Base-by-base conservation (phyloP, 2,888 invertebrate species). In the Chrysolina americana region DNA sequence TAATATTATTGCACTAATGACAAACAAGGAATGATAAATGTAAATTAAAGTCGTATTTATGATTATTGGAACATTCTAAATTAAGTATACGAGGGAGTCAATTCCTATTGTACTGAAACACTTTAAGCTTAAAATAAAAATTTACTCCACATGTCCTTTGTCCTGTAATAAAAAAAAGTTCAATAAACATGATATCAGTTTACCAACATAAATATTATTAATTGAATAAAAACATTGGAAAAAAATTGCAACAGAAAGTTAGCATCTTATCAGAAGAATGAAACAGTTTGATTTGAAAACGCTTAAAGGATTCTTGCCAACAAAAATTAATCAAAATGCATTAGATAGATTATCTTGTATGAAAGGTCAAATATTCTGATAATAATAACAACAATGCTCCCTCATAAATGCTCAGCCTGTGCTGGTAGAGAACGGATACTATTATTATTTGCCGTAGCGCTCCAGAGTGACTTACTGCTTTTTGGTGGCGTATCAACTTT, bases 1-100 rank as follows among this genome's bases (percentile, higher is more conserved):
- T n/a, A n/a, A 71, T 75, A 75, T 79, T 81, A 81, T 81, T 81
- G 81, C 81, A 81, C 80, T 69, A 72, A 70, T 68, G 69, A 74
- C 70, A 75, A 73, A 74, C 69, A 75, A 76, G 81, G 81, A 81
- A 81, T 81, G 81, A 80, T 78, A 77, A 76, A 15, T 79, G 73
- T 76, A 74, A 73, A 75, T 71, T 23, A 70, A 47, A 68, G 10
- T 41, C 13, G 41, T 21, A 41, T 66, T 66, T 47, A n/a, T 56
- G 44, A 48, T 65, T 62, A 73, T 65, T 66, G 70, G 75, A 76
- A 78, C 73, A 70, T 73, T 70, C 66, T 70, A 65, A 66, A 56
- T 69, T 66, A 69, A 71, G 68, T 75, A 74, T 68, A 41, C 19
- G 53, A 44, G 8, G 17, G 11, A 9, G 53, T 53, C 41, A 41